Base-by-base conservation (phyloP, 2,797 vertebrate species). In the Poeciliopsis paucimaculata region DNA sequence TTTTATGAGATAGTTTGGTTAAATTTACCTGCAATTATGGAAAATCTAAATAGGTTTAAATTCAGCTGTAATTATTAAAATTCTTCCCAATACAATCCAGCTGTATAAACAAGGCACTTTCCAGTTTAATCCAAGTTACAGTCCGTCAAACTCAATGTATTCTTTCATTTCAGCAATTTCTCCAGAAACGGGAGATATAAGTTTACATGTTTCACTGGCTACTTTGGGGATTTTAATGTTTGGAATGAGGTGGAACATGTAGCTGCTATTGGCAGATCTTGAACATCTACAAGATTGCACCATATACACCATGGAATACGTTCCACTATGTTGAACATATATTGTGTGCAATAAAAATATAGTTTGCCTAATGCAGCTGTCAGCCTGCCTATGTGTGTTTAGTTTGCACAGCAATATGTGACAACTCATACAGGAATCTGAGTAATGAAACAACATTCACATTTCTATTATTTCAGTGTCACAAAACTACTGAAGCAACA, bases 401-500 rank as follows among this genome's bases (percentile, higher is more conserved):
- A 23, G 66, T 46, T 66, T 45, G 20, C 68, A 20, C 57, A 9
- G 8, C 15, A 26, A 39, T 5, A 73, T 15, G 26, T 31, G 12
- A 39, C 23, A 64, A 28, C 2, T 16, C 16, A 18, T 45, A 10
- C 16, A 55, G 18, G 5, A 13, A 66, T 26, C 15, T 18, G 12
- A 47, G 45, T 62, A 31, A 77, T 78, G 18, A 64, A 55, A 82
- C 9, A 60, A 73, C 41, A 31, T 4, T 1, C 57, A 26, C 45
- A 4, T 28, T 46, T 34, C 36, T 77, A 49, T 51, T 47, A 68
- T 77, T 41, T 4, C 70, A 16, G 39, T 41, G 51, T 60, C 6
- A 64, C 62, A 7, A 79, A 82, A 83, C n/a, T 66, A 47, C 73
- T 28, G 71, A 79, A 76, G 75, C 39, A 62, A 15, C 36, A 72